Percentiles rank a stretch among this genome's conserved stretches.
Conservation (phyloP, 2,113 vertebrate species). For the Phyllopteryx taeniolatus region DNA sequence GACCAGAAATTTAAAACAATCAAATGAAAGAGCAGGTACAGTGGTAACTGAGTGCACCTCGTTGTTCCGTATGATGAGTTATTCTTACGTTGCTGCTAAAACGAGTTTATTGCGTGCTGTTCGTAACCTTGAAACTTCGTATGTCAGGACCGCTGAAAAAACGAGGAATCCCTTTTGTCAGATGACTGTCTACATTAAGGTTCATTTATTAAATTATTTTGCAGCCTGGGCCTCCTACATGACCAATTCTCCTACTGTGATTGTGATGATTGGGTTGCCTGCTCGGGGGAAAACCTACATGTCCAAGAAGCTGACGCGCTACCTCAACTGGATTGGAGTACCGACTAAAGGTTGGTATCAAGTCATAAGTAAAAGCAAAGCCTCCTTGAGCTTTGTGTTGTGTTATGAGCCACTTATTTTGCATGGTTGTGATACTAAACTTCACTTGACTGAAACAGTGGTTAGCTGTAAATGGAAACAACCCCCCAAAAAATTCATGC, state of each 20-base stretch:
- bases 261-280: constrained; percentile 95
- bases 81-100: neutral
- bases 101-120: no score
- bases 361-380: neutral
- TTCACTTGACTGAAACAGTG: neutral
- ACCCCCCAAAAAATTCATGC: no score
- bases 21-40: neutral
- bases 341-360: constrained; percentile 86
- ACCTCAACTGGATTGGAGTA: constrained; percentile 98
- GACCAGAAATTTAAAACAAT: neutral
- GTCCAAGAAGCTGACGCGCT: constrained; percentile 96
- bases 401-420: neutral
- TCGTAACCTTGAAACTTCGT: neutral
- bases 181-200: neutral
- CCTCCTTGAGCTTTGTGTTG: neutral
- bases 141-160: neutral
- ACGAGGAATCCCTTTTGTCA: neutral
- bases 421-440: neutral
- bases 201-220: neutral
- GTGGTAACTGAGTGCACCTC: neutral
- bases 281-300: constrained; percentile 92
- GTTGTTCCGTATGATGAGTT: neutral
- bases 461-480: no score
- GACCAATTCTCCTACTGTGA: constrained; percentile 94
- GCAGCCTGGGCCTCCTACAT: constrained; percentile 97